These are phyloP conservation scores for Aphodius sticticus DNA, from an alignment of 2,888 invertebrate genomes.

Conservation along the genomic window DNA sequence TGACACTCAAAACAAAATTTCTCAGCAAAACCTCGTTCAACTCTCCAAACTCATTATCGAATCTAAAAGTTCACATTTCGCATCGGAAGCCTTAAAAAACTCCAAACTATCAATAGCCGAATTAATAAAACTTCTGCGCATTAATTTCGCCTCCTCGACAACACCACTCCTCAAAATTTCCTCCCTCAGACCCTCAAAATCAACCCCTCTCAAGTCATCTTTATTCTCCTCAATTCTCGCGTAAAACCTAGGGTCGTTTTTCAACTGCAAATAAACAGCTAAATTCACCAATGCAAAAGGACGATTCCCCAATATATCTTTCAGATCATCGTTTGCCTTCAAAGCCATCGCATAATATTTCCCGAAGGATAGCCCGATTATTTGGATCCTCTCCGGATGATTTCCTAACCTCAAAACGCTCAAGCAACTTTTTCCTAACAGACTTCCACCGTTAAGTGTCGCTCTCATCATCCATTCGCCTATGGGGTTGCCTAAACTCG, in stretches of 20 bases:
- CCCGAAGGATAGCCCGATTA: slow-evolving; percentile 82
- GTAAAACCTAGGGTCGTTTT: slow-evolving; percentile 21
- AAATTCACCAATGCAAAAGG: slow-evolving; percentile 20
- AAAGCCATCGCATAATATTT: slow-evolving; percentile 88
- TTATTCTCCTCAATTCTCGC: slow-evolving; percentile 23
- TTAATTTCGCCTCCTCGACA: background rate
- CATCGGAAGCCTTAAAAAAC: slow-evolving; percentile 12
- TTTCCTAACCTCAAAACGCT: slow-evolving; percentile 84
- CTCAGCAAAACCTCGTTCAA: too few relatives aligned
- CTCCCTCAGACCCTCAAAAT: slow-evolving; percentile 9
- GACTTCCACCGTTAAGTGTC: slow-evolving; percentile 76
- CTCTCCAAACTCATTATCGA: too few relatives aligned
- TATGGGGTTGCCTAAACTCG: slow-evolving; percentile 67
- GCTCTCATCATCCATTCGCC: slow-evolving; percentile 82
- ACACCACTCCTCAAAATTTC: slow-evolving; percentile 19
- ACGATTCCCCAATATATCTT: slow-evolving; percentile 6
- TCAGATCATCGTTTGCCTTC: slow-evolving; percentile 64
- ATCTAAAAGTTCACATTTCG: too few relatives aligned
- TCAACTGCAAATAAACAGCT: slow-evolving; percentile 26
- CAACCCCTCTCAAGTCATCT: slow-evolving; percentile 18
- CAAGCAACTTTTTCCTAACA: slow-evolving; percentile 84
- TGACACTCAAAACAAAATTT: too few relatives aligned
- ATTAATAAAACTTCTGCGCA: slow-evolving; percentile 16
- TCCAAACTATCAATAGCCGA: slow-evolving; percentile 13
- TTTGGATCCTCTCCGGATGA: slow-evolving; percentile 75